phyloP scores from a whole-genome alignment of 2,888 invertebrate species.

The Cheilosia impressa region DNA sequence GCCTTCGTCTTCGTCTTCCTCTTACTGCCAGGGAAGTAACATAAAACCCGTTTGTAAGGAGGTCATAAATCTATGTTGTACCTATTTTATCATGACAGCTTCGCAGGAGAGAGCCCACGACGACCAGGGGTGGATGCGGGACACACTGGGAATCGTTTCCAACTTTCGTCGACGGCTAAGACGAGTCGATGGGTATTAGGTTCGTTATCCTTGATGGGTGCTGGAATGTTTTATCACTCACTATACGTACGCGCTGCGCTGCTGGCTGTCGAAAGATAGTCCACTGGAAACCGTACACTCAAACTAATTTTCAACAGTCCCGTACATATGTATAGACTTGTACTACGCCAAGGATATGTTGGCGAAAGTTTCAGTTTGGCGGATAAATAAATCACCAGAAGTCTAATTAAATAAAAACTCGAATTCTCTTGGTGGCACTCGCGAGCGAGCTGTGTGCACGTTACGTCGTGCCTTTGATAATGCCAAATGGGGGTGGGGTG shows the following conservation, averaged over 20 bases:
- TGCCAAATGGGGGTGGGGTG: neutral
- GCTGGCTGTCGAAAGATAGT: conserved; percentile 34
- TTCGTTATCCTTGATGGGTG: conserved; percentile 59
- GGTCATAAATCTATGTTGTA: conserved; percentile 70
- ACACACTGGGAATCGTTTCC: conserved; percentile 45
- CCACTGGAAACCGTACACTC: conserved; percentile 36
- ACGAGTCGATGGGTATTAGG: conserved; percentile 45
- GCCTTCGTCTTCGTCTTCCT: neutral
- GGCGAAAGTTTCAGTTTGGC: conserved; percentile 48
- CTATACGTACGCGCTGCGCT: conserved; percentile 2
- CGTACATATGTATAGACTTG: neutral
- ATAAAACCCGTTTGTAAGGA: conserved; percentile 34
- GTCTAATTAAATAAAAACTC: conserved; percentile 70
- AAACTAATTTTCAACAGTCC: conserved; percentile 36
- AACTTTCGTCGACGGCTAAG: conserved; percentile 57
- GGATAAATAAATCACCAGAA: conserved; percentile 70
- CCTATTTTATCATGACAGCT: conserved; percentile 64
- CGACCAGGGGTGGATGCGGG: conserved; percentile 11
- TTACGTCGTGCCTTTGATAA: conserved; percentile 48
- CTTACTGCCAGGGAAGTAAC: conserved; percentile 41
- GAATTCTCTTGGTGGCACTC: conserved; percentile 51
- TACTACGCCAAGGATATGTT: conserved; percentile 30
- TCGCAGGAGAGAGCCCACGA: conserved; percentile 9
- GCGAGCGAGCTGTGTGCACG: conserved; percentile 11
- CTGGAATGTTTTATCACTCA: conserved; percentile 62